Evolutionary conservation across 2,888 invertebrate species (phyloP).

Genomic region (Galerucella calmariensis): DNA sequence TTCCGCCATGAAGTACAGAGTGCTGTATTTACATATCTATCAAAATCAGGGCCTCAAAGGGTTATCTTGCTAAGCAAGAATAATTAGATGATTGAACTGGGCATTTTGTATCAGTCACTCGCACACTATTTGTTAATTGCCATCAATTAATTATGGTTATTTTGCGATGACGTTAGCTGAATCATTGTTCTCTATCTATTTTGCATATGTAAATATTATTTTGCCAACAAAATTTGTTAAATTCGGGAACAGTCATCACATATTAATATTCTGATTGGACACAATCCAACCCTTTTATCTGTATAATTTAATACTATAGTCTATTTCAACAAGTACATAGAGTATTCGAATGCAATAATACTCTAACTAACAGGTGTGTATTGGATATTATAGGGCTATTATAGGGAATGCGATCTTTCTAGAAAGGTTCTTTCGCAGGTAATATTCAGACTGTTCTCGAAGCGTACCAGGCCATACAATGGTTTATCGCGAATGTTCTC

Average conservation of each 20-base stretch:
- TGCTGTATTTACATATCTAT: conserved; percentile 63
- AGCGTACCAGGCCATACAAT: too few species aligned
- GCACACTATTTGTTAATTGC: conserved; percentile 65
- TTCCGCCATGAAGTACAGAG: conserved; percentile 41
- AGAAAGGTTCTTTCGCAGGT: too few species aligned
- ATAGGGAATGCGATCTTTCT: too few species aligned
- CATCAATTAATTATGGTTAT: conserved; percentile 63
- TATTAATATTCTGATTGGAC: conserved; percentile 1
- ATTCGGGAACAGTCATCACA: not conserved
- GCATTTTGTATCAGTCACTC: conserved; percentile 66
- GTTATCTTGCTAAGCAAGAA: conserved; percentile 63
- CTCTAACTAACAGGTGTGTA: too few species aligned
- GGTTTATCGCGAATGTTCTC: too few species aligned
- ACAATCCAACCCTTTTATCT: not conserved
- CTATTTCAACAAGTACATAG: too few species aligned
- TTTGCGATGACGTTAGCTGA: conserved; percentile 58
- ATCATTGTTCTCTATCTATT: conserved; percentile 58
- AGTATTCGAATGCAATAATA: too few species aligned
- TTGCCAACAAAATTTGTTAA: conserved; percentile 22
- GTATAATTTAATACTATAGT: not conserved
- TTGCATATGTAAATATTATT: conserved; percentile 55
- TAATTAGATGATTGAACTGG: conserved; percentile 65
- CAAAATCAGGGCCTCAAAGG: conserved; percentile 63
- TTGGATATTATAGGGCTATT: too few species aligned
- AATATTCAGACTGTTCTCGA: too few species aligned